Conservation (phyloP, 2,113 vertebrate species). For the Suncus etruscus region DNA sequence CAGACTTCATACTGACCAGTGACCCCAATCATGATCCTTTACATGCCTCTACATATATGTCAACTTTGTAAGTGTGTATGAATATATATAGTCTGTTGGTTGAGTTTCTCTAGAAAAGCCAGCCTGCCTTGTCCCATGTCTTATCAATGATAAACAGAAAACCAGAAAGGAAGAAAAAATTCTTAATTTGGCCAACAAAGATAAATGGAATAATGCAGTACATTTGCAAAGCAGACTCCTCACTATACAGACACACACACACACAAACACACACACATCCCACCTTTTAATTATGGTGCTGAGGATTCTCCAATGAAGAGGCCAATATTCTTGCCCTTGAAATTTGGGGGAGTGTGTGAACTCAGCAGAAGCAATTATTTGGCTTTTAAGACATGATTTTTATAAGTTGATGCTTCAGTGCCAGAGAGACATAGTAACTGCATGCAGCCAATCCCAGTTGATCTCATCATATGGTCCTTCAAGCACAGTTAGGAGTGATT, state of each 20-base stretch:
- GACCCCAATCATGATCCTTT: too few species aligned
- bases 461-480: too few species aligned
- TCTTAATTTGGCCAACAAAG: background rate
- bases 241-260: background rate
- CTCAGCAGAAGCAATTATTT: background rate
- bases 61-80: too few species aligned
- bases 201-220: background rate
- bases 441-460: too few species aligned
- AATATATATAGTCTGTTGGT: background rate
- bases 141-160: conserved; percentile 29
- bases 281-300: background rate
- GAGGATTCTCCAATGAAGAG: background rate
- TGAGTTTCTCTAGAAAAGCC: conserved; percentile 22
- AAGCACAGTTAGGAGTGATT: too few species aligned
- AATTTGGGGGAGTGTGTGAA: background rate
- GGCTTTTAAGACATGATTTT: too few species aligned
- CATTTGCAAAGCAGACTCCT: background rate
- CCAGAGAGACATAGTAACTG: too few species aligned
- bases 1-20: too few species aligned
- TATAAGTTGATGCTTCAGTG: too few species aligned
- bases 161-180: conserved; percentile 12
- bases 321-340: too few species aligned
- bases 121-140: too few species aligned
- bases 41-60: too few species aligned
- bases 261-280: background rate